A percentile compares a stretch with the other conserved stretches of the same genome.
These are phyloP conservation scores for Mesocricetus auratus DNA, from an alignment of 2,113 vertebrate genomes.

Conservation along the genomic window DNA sequence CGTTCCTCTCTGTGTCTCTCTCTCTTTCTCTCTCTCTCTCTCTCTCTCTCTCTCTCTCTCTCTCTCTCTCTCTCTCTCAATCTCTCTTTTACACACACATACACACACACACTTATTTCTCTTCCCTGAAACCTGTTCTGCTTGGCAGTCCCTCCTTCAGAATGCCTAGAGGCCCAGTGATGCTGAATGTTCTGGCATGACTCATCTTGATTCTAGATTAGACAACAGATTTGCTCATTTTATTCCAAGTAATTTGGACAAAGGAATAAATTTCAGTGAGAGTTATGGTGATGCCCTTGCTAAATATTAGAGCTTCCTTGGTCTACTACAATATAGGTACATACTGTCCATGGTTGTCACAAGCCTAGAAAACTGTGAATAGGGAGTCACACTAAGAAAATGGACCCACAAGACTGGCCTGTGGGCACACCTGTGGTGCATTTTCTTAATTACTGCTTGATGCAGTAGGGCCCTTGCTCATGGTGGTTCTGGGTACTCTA, in stretches of 20 bases:
- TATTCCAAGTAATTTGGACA: neutral
- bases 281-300: neutral
- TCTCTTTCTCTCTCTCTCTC: neutral
- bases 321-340: neutral
- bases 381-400: neutral
- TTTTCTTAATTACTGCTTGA: neutral
- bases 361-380: neutral
- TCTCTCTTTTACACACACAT: neutral
- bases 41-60: neutral
- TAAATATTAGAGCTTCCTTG: neutral
- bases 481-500: neutral
- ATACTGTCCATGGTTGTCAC: neutral
- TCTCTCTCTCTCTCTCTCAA: neutral
- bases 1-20: neutral
- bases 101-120: neutral
- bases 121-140: too few relatives aligned
- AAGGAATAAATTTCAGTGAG: neutral
- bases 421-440: neutral
- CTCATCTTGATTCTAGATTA: neutral
- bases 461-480: neutral
- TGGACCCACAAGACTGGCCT: too few relatives aligned
- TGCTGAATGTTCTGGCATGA: neutral
- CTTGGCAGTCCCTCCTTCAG: neutral
- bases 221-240: neutral
- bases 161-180: neutral